Percentiles rank a stretch among this genome's conserved stretches.
These are phyloP conservation scores for Merluccius polli DNA, from an alignment of 2,797 vertebrate genomes.

Conservation along the genomic window DNA sequence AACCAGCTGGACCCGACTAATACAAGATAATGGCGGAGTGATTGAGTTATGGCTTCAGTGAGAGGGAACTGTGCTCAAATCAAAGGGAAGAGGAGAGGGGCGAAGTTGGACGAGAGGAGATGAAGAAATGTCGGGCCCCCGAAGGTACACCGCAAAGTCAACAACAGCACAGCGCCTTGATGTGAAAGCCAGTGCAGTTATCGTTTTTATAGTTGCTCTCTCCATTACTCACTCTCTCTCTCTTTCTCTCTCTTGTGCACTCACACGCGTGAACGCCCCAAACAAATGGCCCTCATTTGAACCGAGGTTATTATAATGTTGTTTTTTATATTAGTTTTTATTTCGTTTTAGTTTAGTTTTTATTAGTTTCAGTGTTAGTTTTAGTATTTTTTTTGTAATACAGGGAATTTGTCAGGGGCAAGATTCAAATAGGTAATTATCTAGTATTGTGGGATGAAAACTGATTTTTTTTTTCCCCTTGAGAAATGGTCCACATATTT, in stretches of 20 bases:
- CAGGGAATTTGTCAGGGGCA: no score
- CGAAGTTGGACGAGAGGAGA: not conserved
- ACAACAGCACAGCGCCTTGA: not conserved
- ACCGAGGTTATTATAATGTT: no score
- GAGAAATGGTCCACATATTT: no score
- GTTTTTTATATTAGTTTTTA: no score
- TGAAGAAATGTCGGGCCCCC: not conserved
- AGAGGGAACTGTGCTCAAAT: not conserved
- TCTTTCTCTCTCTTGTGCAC: not conserved
- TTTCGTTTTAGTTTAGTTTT: no score
- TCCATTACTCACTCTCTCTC: not conserved
- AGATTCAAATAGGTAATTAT: no score
- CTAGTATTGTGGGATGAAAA: no score
- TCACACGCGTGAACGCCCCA: not conserved
- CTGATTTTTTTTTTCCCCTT: no score
- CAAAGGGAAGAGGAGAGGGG: not conserved
- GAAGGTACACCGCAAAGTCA: not conserved
- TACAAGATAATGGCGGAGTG: conserved; percentile 2
- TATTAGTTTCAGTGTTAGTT: no score
- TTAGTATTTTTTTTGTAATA: no score
- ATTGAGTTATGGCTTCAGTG: conserved; percentile 6
- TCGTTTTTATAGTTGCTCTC: not conserved
- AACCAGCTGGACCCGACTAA: conserved; percentile 2
- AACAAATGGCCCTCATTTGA: no score
- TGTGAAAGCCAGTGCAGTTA: not conserved